Evolutionary conservation across 2,797 vertebrate species (phyloP), one percentile per base, ranked within the genome.

Genomic region (Phalloptychus januarius): DNA sequence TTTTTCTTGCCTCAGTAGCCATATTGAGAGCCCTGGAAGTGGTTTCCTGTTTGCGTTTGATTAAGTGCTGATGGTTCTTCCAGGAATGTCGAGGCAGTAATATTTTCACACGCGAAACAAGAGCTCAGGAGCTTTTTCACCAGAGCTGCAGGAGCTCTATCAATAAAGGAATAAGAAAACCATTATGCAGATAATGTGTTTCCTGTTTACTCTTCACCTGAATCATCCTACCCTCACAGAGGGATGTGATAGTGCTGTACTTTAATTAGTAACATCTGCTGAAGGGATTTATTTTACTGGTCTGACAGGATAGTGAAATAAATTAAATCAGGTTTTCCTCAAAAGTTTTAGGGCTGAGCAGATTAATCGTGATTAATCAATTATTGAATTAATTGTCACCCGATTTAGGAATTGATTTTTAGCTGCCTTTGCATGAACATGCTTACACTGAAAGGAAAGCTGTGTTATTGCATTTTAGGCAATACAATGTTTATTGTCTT

Each of bases 1-100:
- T 82, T 81, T 63, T 36, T 63, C 7, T 63, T 63, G 31, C 18
- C 73, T 72, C 79, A 75, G 67, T 74, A 78, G 86, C 79, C 45
- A 71, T 52, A 50, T 31, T 67, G 28, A 28, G 52, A 42, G 83
- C 52, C 33, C 58, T 28, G 44, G 50, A 72, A 36, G 58, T 28
- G 20, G 38, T 18, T 58, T 36, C 52, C 40, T 38, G 18, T 63
- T 70, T 61, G 18, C 75, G 50, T 78, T 58, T 20, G 50, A 16
- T 61, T 5, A 84, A 67, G 58, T 56, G 48, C 76, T 75, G 40
- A 28, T 75, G 28, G 50, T 44, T 72, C 5, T 54, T 50, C 54
- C 72, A 18, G 69, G 52, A 65, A 71, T 71, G 13, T 74, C 40
- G 16, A 84, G 74, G 71, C 46, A 10, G 1, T 74, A 20, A 67